Evolutionary conservation across 2,888 invertebrate genomes (phyloP).

Genomic region (Amblyjoppa fuscipennis): DNA sequence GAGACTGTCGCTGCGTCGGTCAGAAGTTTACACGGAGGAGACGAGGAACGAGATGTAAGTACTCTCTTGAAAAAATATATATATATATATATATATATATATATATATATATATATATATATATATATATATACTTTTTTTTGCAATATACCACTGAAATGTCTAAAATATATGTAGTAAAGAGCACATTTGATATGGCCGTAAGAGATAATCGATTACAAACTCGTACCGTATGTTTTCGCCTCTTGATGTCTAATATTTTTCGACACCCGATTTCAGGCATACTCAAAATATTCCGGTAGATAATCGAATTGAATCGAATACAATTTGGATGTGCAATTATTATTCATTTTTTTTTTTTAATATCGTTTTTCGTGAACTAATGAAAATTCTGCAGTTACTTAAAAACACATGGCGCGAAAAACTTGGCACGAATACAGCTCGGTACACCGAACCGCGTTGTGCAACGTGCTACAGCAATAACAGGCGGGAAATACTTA

Average conservation of each 20-base stretch:
- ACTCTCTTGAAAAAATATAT: not conserved
- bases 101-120: no score
- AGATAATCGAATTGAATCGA: no score
- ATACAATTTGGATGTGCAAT: no score
- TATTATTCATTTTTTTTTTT: no score
- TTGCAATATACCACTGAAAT: not conserved
- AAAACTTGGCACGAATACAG: not conserved
- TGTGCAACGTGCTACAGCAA: not conserved
- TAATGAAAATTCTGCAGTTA: no score
- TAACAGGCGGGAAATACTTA: not conserved
- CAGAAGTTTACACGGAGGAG: constrained; percentile 37
- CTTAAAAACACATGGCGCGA: no score
- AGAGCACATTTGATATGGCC: not conserved
- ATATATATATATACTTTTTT: not conserved
- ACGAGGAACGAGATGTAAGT: constrained; percentile 64
- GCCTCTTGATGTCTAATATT: not conserved
- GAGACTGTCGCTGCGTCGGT: constrained; percentile 34
- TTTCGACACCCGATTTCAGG: no score
- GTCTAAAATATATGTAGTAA: not conserved
- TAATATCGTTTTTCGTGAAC: no score
- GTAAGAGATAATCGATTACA: not conserved
- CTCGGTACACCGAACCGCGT: not conserved
- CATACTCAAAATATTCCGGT: no score
- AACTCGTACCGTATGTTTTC: not conserved
- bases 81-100: no score